Evolutionary conservation across 2,113 vertebrate genomes (phyloP).

Genomic region (Sorex fumeus): DNA sequence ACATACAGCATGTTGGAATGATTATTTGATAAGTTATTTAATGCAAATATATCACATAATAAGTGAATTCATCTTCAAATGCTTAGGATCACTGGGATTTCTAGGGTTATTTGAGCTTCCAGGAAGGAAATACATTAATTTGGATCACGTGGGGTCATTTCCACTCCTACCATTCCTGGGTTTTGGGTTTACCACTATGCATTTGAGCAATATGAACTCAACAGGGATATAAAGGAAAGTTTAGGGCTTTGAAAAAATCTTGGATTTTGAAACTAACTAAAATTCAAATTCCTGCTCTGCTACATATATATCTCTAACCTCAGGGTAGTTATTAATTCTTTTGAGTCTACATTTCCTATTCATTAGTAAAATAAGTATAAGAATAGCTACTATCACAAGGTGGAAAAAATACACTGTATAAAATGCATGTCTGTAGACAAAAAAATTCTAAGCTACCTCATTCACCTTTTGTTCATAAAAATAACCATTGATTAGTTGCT

Average conservation of each 20-base stretch:
- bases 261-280: not conserved
- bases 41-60: constrained; percentile 31
- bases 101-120: constrained; percentile 53
- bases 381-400: not conserved
- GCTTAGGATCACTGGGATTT: constrained; percentile 53
- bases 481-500: constrained; percentile 31
- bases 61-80: constrained; percentile 49
- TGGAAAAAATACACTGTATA: not conserved
- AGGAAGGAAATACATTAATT: constrained; percentile 48
- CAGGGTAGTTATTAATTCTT: constrained; percentile 42
- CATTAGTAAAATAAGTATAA: not conserved
- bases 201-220: constrained; percentile 22
- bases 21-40: constrained; percentile 60
- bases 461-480: constrained; percentile 11
- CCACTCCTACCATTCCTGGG: not conserved
- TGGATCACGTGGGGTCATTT: not conserved
- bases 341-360: not conserved
- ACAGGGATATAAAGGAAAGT: not conserved
- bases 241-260: constrained; percentile 39
- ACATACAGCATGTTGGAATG: constrained; percentile 35
- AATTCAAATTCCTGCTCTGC: not conserved
- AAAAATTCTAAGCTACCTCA: not conserved
- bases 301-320: constrained; percentile 6
- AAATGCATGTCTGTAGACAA: not conserved
- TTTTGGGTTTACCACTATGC: constrained; percentile 60